These are phyloP conservation scores for Hoplostethus atlanticus DNA, from an alignment of 2,797 vertebrate species.

Conservation along the genomic window DNA sequence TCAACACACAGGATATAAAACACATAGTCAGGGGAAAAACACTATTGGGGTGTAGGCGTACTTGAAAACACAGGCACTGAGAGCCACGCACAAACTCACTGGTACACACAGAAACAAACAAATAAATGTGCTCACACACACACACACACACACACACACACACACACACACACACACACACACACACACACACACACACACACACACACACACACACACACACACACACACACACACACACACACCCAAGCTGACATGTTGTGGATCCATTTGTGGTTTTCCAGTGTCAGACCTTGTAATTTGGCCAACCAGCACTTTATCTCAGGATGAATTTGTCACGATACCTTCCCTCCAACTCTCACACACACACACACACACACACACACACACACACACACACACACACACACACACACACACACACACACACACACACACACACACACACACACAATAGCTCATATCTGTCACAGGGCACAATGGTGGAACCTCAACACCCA, in stretches of 20 bases:
- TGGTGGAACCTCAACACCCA: constrained; percentile 50
- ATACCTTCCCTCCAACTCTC: constrained; percentile 12
- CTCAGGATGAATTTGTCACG: constrained; percentile 54
- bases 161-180: not conserved
- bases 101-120: not conserved
- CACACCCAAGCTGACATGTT: not conserved
- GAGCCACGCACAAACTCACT: not conserved
- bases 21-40: not conserved
- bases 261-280: constrained; percentile 29
- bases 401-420: too few species aligned
- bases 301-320: constrained; percentile 50
- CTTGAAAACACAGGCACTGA: not conserved
- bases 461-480: constrained; percentile 56
- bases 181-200: not conserved
- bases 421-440: not conserved
- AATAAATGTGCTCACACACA: not conserved
- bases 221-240: not conserved
- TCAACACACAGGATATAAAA: constrained; percentile 28
- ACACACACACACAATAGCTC: constrained; percentile 38
- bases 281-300: constrained; percentile 50
- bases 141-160: not conserved
- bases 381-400: constrained; percentile 17
- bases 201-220: not conserved
- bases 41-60: not conserved
- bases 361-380: too few species aligned